Conservation (phyloP, 2,797 vertebrate species). For the Danio kyathit region DNA sequence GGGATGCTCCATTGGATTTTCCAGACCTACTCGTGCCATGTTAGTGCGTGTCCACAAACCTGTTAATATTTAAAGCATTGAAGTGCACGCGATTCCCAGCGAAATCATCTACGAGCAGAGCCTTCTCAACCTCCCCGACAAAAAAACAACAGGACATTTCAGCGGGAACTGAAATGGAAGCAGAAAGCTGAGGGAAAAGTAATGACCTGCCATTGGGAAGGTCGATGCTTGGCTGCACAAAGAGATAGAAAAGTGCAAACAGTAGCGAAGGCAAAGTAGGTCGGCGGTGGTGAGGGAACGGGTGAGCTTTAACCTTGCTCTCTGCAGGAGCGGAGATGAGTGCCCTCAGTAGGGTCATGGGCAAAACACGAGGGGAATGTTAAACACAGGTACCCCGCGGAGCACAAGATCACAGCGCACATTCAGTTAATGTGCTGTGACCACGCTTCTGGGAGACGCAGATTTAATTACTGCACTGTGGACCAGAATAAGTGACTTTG, state of each 20-base stretch:
- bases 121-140: slow-evolving; percentile 24
- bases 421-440: slow-evolving; percentile 49
- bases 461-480: neutral
- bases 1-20: slow-evolving; percentile 44
- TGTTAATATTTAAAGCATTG: slow-evolving; percentile 54
- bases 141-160: slow-evolving; percentile 37
- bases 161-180: slow-evolving; percentile 55
- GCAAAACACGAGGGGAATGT: slow-evolving; percentile 59
- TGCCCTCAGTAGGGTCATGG: slow-evolving; percentile 49
- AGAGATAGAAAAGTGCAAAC: slow-evolving; percentile 53
- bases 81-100: slow-evolving; percentile 10
- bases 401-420: slow-evolving; percentile 46
- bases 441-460: slow-evolving; percentile 37
- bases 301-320: slow-evolving; percentile 62
- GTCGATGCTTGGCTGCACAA: slow-evolving; percentile 61
- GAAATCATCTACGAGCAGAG: slow-evolving; percentile 33
- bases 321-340: slow-evolving; percentile 58
- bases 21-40: slow-evolving; percentile 42
- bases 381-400: slow-evolving; percentile 53
- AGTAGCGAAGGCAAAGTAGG: slow-evolving; percentile 43
- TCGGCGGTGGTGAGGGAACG: slow-evolving; percentile 49
- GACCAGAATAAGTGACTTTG: neutral
- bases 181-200: slow-evolving; percentile 50
- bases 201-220: slow-evolving; percentile 58
- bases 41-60: slow-evolving; percentile 42